Base-by-base conservation (phyloP, 2,888 invertebrate genomes). In the Vanessa cardui region DNA sequence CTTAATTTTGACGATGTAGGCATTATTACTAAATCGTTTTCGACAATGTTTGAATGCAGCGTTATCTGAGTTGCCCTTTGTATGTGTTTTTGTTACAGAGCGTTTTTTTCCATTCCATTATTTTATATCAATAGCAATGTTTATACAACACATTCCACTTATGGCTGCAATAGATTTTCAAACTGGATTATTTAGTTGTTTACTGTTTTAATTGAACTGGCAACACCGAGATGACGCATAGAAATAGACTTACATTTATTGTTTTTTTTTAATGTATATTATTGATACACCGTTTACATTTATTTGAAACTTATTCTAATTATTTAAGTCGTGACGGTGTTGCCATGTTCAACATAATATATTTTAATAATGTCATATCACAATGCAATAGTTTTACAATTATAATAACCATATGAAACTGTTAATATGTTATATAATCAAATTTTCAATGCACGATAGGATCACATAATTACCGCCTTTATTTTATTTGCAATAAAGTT, bases 101-200 rank as follows among this genome's bases (percentile, higher is more conserved):
- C 31, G 82, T 84, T 83, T 87, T 78, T 75, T 75, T 54, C 72
- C 88, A 88, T 89, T 88, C 88, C 88, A 74, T 68, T 74, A 77
- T 72, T 62, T 68, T 70, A 69, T 72, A 68, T 70, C 73, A 66
- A 78, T 75, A 75, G 67, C 67, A 72, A 70, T 71, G 72, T 73
- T 73, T 72, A 62, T 72, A 77, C 76, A 71, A 76, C 82, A 89
- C 90, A 90, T 90, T 90, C 90, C 90, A 83, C 80, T 70, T 76
- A 77, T 65, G 78, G 78, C 82, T 88, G 90, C 90, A 91, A 92
- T 91, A 91, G 89, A 84, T 82, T 79, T 76, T 64, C 71, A 63
- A 75, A 71, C 72, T 74, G 82, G 77, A 79, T 82, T 79, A 54
- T 47, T 50, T 60, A 33, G 47, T 78, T 80, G 80, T 66, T 69